These are phyloP conservation scores for Pteromalus puparum DNA, from an alignment of 1,140 invertebrate species.

Conservation along the genomic window DNA sequence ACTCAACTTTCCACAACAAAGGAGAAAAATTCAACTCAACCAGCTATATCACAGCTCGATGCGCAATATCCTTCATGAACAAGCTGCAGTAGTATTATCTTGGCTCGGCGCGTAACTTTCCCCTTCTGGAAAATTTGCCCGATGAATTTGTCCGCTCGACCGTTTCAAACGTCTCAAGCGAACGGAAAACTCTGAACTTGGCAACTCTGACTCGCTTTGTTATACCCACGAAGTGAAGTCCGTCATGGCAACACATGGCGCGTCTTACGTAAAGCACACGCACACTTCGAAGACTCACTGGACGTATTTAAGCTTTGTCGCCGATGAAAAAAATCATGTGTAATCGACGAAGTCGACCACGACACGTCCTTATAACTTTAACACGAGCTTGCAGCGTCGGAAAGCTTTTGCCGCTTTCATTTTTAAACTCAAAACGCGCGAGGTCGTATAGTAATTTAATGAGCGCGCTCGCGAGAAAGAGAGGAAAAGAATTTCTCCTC, in stretches of 20 bases:
- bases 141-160: not conserved
- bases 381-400: not conserved
- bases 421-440: not conserved
- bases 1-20: no score
- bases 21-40: no score
- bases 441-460: not conserved
- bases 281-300: no score
- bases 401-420: no score
- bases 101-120: not conserved
- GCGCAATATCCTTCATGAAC: not conserved
- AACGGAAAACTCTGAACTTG: not conserved
- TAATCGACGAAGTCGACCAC: not conserved
- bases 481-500: no score
- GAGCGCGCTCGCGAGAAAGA: not conserved
- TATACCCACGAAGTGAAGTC: no score
- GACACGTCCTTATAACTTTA: not conserved
- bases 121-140: not conserved
- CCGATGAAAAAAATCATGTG: no score
- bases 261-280: no score
- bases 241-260: no score
- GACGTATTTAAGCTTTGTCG: no score
- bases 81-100: not conserved
- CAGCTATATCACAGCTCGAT: not conserved
- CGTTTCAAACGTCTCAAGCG: not conserved
- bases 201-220: not conserved